Conservation (phyloP, 2,888 invertebrate genomes). For the Spilarctia lutea region DNA sequence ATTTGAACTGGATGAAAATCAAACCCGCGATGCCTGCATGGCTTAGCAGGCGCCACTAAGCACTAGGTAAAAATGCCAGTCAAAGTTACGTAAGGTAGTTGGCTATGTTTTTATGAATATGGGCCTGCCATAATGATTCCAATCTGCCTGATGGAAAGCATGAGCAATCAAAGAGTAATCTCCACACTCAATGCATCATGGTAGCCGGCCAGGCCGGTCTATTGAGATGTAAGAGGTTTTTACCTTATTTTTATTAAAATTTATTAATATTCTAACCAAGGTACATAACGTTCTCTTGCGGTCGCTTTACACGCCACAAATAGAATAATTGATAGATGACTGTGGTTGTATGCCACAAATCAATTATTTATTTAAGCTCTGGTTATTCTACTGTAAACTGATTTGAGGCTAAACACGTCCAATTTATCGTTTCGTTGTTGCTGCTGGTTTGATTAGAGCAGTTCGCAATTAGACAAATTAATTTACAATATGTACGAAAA, state of each 20-base stretch:
- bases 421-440: conserved; percentile 46
- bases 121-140: no score
- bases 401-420: conserved; percentile 44
- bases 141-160: no score
- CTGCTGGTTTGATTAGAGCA: conserved; percentile 35
- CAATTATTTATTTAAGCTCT: conserved; percentile 52
- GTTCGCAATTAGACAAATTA: conserved; percentile 41
- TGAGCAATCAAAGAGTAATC: no score
- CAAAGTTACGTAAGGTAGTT: no score
- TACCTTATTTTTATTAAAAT: neutral
- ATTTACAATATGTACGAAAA: conserved; percentile 24
- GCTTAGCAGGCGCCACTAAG: no score
- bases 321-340: conserved; percentile 45
- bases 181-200: no score
- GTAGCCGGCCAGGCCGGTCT: no score
- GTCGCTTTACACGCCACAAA: conserved; percentile 35
- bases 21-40: no score
- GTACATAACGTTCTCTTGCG: conserved; percentile 27
- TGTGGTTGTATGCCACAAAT: conserved; percentile 40
- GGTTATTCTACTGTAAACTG: conserved; percentile 44
- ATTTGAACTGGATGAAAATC: no score
- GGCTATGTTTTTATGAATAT: no score
- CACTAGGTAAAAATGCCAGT: no score
- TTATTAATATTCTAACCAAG: neutral
- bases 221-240: no score